Evolutionary conservation across 64 coral and sea anemone genomes (phyloP), one percentile per base, ranked within the genome.

Genomic region (Montipora efflorescens): DNA sequence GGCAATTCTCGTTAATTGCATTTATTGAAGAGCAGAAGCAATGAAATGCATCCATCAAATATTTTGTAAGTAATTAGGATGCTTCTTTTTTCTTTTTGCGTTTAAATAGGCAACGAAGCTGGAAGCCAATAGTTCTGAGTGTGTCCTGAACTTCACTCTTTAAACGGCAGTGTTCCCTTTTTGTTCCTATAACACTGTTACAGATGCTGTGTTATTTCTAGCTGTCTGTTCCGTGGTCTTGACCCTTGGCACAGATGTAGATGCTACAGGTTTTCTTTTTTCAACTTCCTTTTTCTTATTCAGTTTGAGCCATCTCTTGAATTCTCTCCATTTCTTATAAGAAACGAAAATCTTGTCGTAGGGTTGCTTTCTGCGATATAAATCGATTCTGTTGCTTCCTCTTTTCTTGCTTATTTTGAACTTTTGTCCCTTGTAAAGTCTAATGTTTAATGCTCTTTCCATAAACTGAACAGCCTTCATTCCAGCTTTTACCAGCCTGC

Each of bases 381-480:
- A 85, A 11, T 74, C 72, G 8, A 61, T 73, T 62, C 45, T 67
- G 14, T 61, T 67, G 59, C 81, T 47, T 8, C 72, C 70, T 75
- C 25, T 92, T 87, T 48, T 68, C 20, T 47, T 46, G 48, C 82
- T 84, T 6, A 66, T 93, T 21, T 59, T 84, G 75, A 28, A 53
- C 59, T 88, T 93, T 55, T 61, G 45, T 48, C 84, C 92, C 53
- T 74, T 67, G 84, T 88, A 88, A 20, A 93, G 76, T 59, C 83
- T 77, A 44, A 88, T 71, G 25, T 73, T 93, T 78, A 74, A 74
- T 67, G 92, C 83, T 59, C 92, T 76, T 48, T 93, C 92, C 52
- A 93, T 87, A 45, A 93, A 93, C 75, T 93, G 92, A 47, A 93
- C 83, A 2, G 92, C 82, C 19, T 93, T 93, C 71, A 93, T 72